Evolutionary conservation across 64 coral and sea anemone species (phyloP).

Genomic region (Trachythela sp.): DNA sequence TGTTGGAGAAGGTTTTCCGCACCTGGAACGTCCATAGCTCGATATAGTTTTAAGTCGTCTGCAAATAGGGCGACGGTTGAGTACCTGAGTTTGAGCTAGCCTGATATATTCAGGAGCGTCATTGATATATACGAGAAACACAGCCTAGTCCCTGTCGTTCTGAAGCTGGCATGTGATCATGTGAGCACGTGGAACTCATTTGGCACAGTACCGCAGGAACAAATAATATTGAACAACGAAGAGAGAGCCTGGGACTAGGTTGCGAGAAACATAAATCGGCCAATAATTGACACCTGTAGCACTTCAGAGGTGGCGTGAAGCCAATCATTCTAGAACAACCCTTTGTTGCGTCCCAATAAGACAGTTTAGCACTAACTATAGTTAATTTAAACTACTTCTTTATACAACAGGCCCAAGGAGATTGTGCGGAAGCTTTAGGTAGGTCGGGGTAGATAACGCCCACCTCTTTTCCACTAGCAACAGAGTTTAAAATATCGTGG

Average conservation of each 20-base stretch:
- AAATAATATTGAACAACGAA: too few relatives aligned
- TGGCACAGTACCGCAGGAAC: too few relatives aligned
- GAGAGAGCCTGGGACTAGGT: too few relatives aligned
- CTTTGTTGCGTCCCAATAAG: neutral
- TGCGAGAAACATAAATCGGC: neutral
- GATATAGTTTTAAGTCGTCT: slow-evolving; percentile 25
- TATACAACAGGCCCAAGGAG: neutral
- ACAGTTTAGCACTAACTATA: neutral
- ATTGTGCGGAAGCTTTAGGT: neutral
- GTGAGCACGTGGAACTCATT: too few relatives aligned
- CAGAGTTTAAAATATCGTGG: neutral
- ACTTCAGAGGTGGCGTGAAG: neutral
- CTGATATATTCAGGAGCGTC: neutral
- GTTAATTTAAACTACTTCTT: too few relatives aligned
- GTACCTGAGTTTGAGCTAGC: too few relatives aligned
- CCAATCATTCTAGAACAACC: neutral
- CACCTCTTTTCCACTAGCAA: neutral
- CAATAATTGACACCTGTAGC: neutral
- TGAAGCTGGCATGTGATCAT: too few relatives aligned
- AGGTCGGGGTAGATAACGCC: neutral
- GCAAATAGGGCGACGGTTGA: slow-evolving; percentile 14
- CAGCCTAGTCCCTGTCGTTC: too few relatives aligned
- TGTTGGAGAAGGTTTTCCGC: neutral
- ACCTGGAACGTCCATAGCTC: neutral
- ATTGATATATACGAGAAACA: neutral